Evolutionary conservation across 2,888 invertebrate species (phyloP), one percentile per base, ranked within the genome.

Genomic region (Didymodactylos carnosus): DNA sequence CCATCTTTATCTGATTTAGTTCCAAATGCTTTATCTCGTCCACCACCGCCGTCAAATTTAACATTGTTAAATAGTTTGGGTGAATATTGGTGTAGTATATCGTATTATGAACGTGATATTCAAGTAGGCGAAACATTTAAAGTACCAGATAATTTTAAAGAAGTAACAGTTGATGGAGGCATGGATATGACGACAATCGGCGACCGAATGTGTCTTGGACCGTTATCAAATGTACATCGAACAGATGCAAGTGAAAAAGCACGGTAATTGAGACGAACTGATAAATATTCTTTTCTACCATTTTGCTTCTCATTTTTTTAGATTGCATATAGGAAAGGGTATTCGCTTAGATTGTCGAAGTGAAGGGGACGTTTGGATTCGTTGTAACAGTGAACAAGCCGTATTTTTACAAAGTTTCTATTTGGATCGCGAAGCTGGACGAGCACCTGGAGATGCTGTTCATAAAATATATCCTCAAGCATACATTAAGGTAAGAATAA

Each of bases 371-470:
- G 94, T 98, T 69, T 98, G 95, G 94, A 86, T 98, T 73, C 88
- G 92, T 78, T 94, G 94, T 81, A 87, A 93, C 41, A 94, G 94
- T 76, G 94, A 95, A 82, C 94, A 97, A 86, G 93, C 94, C 43
- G 94, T 98, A 76, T 98, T 98, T 84, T 94, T 98, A 76, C 94
- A 97, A 86, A 94, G 94, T 77, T 97, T 94, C 85, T 98, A 95
- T 85, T 85, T 98, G 80, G 98, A 99, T 85, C 87, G 94, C 73
- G 94, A 97, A 85, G 94, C 95, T 39, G 95, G 95, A 39, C 86
- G 94, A 72, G 91, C 92, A 73, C 95, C 97, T 0, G 95, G 97
- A 0, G 95, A 97, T 84, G 95, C 94, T 27, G 95, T 97, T 39
- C 97, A 97, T 84, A 97, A 97, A 87, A 94, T 97, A 78, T 95